These are phyloP conservation scores for Papilio machaon DNA, from an alignment of 1,140 invertebrate species.

Conservation along the genomic window DNA sequence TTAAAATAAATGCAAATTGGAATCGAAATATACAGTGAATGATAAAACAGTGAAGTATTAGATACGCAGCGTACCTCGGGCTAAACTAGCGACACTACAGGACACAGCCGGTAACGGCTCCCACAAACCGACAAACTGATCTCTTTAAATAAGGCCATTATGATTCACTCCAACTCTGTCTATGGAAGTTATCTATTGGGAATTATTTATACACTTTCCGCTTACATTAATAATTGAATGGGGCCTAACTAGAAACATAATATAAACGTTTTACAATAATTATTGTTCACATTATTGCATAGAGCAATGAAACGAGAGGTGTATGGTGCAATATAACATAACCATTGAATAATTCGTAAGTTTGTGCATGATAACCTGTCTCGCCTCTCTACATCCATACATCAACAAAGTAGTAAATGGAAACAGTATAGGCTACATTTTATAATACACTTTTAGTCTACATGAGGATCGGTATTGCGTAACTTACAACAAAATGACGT, in stretches of 20 bases:
- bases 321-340: slow-evolving; percentile 56
- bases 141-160: slow-evolving; percentile 72
- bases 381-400: slow-evolving; percentile 51
- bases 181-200: slow-evolving; percentile 72
- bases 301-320: slow-evolving; percentile 64
- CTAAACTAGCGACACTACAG: slow-evolving; percentile 74
- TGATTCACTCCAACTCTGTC: slow-evolving; percentile 55
- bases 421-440: slow-evolving; percentile 67
- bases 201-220: slow-evolving; percentile 77
- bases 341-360: slow-evolving; percentile 69
- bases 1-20: slow-evolving; percentile 57
- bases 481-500: slow-evolving; percentile 68
- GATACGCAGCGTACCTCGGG: slow-evolving; percentile 53
- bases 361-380: slow-evolving; percentile 77
- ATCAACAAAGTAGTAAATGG: slow-evolving; percentile 65
- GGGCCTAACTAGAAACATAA: slow-evolving; percentile 78
- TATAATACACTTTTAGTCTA: slow-evolving; percentile 68
- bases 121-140: slow-evolving; percentile 42
- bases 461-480: slow-evolving; percentile 65
- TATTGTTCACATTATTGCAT: slow-evolving; percentile 76
- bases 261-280: slow-evolving; percentile 63
- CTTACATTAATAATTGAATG: slow-evolving; percentile 80
- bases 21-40: slow-evolving; percentile 51
- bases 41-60: slow-evolving; percentile 60
- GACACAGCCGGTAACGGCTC: slow-evolving; percentile 46